phyloP scores from a whole-genome alignment of 1,140 invertebrate species.

The Vollenhovia emeryi region DNA sequence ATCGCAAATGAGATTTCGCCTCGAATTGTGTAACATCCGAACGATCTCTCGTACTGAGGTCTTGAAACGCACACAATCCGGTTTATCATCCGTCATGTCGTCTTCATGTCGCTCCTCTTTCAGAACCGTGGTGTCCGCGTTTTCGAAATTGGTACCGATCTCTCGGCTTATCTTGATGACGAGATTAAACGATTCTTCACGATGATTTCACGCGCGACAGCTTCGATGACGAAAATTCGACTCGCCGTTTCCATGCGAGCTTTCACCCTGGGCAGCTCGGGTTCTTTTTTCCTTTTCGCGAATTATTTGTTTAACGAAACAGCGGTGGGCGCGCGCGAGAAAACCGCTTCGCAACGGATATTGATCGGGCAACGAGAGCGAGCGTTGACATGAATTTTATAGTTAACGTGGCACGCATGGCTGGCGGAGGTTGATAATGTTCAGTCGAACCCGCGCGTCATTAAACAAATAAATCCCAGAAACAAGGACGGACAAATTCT shows the following conservation, averaged over 20 bases:
- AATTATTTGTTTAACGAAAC: slow-evolving; percentile 53
- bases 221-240: neutral
- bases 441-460: slow-evolving; percentile 38
- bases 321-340: slow-evolving; percentile 17
- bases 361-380: slow-evolving; percentile 60
- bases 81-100: neutral
- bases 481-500: slow-evolving; percentile 34
- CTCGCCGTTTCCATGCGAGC: neutral
- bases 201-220: neutral
- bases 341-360: slow-evolving; percentile 56
- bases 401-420: slow-evolving; percentile 46
- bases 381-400: slow-evolving; percentile 62
- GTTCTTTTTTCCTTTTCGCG: no score
- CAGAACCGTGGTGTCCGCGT: neutral
- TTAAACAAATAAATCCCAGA: slow-evolving; percentile 36
- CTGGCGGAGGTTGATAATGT: slow-evolving; percentile 51
- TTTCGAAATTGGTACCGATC: slow-evolving; percentile 2
- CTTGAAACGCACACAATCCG: neutral
- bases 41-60: neutral
- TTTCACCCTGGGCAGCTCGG: neutral
- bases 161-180: neutral
- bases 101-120: neutral
- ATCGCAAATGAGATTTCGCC: neutral
- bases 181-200: slow-evolving; percentile 2
- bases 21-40: neutral